Conservation (phyloP, 53 echinoderm and acorn worm genomes). For the Hippasteria phrygiana region DNA sequence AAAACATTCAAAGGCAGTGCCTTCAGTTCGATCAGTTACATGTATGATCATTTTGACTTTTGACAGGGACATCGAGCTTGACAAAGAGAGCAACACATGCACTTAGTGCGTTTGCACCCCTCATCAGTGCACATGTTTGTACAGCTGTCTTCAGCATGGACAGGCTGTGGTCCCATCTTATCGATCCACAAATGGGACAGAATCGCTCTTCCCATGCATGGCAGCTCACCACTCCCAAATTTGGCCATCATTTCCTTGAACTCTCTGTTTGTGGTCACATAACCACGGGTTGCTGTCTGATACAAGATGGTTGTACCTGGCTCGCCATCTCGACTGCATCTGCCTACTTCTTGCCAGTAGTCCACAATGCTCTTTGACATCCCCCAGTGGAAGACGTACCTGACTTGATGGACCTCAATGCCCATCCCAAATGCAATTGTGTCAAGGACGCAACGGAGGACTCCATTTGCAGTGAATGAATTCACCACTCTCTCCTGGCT, state of each 20-base stretch:
- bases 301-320: neutral
- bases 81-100: neutral
- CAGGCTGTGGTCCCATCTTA: conserved; percentile 7
- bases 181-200: neutral
- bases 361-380: neutral
- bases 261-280: neutral
- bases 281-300: neutral
- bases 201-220: neutral
- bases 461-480: neutral
- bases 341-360: conserved; percentile 10
- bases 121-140: neutral
- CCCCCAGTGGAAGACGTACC: conserved; percentile 1
- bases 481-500: conserved; percentile 11
- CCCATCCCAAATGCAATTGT: conserved; percentile 17
- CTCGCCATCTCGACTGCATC: neutral
- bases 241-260: neutral
- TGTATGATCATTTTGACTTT: neutral
- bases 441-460: neutral
- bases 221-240: neutral
- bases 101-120: neutral
- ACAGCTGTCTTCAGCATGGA: neutral
- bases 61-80: neutral
- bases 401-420: neutral
- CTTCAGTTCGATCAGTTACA: too few species aligned
- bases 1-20: too few species aligned